Conservation (phyloP, 1,140 invertebrate species). For the Drosophila orena region DNA sequence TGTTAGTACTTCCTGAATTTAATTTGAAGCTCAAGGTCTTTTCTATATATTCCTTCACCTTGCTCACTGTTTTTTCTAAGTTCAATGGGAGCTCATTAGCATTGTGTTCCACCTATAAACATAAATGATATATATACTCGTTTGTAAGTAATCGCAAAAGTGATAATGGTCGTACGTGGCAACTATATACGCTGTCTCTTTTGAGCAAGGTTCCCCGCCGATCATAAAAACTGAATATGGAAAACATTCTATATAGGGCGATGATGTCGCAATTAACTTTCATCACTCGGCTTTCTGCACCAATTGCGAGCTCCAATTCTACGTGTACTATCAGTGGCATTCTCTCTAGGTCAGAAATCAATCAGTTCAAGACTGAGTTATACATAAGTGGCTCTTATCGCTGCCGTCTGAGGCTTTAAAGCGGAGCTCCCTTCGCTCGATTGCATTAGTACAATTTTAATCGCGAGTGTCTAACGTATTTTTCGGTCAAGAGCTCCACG, state of each 20-base stretch:
- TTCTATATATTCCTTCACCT: slow-evolving; percentile 42
- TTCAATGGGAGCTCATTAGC: slow-evolving; percentile 39
- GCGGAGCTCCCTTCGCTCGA: slow-evolving; percentile 27
- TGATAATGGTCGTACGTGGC: slow-evolving; percentile 35
- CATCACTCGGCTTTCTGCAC: slow-evolving; percentile 76
- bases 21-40: slow-evolving; percentile 6
- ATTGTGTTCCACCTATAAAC: slow-evolving; percentile 18
- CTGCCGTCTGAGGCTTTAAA: slow-evolving; percentile 60
- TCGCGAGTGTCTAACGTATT: slow-evolving; percentile 56
- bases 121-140: neutral
- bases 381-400: slow-evolving; percentile 28
- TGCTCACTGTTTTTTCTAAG: slow-evolving; percentile 30
- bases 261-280: slow-evolving; percentile 71
- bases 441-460: slow-evolving; percentile 67
- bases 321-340: slow-evolving; percentile 32
- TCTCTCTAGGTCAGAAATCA: slow-evolving; percentile 79
- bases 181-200: slow-evolving; percentile 32
- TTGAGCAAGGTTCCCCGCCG: slow-evolving; percentile 51
- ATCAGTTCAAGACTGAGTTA: slow-evolving; percentile 67
- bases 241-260: slow-evolving; percentile 22
- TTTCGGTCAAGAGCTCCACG: slow-evolving; percentile 25
- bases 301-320: slow-evolving; percentile 64
- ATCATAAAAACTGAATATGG: slow-evolving; percentile 3
- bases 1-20: slow-evolving; percentile 31
- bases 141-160: slow-evolving; percentile 7